Base-by-base conservation (phyloP, 2,113 vertebrate genomes). In the Mirza zaza region DNA sequence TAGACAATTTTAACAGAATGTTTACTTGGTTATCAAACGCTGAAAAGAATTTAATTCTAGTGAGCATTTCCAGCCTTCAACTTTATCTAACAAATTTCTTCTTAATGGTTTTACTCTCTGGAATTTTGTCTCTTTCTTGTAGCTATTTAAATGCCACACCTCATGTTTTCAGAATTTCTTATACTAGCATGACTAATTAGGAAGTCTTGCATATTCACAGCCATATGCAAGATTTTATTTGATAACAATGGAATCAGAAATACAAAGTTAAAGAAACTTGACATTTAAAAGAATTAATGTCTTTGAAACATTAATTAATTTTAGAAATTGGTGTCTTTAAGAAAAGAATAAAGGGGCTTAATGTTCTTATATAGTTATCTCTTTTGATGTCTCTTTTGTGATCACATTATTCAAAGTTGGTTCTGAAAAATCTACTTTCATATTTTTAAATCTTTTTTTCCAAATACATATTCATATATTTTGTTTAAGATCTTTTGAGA, bases 1-100 rank as follows among this genome's bases (percentile, higher is more conserved):
- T 57, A 79, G 63, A 76, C 21, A 92, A 34, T 29, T 18, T 80
- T 73, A 45, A 90, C 94, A 94, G 61, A 87, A 92, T 87, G 34
- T 12, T 39, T 93, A 9, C n/a, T 27, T 87, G 55, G 42, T 91
- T 95, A 95, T 95, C 89, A 93, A 75, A 50, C n/a, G 6, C 57
- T 84, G 63, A 68, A 80, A 95, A 68, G 2, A 92, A 87, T 82
- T 61, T 63, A 97, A 87, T 97, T 87, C 27, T 45, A 55, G 82
- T 59, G 59, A 73, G 23, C 95, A 80, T 27, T 90, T 57, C 25
- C 36, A 55, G n/a, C 25, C 34, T 90, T 90, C 21, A 67, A 82
- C 21, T 61, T 87, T 70, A 94, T 57, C 39, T 63, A 95, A 89
- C 11, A 70, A 17, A 81, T 92, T 81, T 70, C 36, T 84, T 95